Base-by-base conservation (phyloP, 1,140 invertebrate species). In the Bombus pascuorum region DNA sequence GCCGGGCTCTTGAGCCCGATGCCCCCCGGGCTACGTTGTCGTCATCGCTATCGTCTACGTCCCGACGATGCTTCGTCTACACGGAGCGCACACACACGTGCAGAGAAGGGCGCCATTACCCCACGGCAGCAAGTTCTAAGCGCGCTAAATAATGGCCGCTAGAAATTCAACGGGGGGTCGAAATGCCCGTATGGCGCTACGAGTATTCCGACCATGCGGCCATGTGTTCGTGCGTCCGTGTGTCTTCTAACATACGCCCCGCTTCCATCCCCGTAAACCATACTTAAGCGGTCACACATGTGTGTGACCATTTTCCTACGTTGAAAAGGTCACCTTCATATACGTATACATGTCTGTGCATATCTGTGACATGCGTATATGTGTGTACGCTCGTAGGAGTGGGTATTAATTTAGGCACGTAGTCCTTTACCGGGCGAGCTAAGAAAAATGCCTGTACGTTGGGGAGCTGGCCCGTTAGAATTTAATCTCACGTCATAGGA, bases 61-160 rank as follows among this genome's bases (percentile, higher is more conserved):
- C 83, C 28, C 42, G 81, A n/a, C 90, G 87, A 79, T 85, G 73
- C 78, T 76, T 73, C 66, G 74, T 83, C 68, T 57, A 65, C 73
- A 75, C 77, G n/a, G 18, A n/a, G 9, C 59, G 12, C 25, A 32
- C 82, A 68, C 84, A 81, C 72, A 84, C 71, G 62, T 47, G 66
- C 74, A 85, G 73, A 85, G 75, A 91, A 88, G 90, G 87, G 85
- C 83, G 89, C 89, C 89, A 90, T 90, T 90, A 90, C 86, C 89
- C 89, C 86, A 90, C 83, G 83, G 89, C 86, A 91, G 91, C 91
- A 90, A 92, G 92, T 94, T 94, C 93, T 94, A 94, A 94, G 93
- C 94, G 91, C 90, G 91, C 93, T 94, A 94, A 94, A 94, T 94
- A 94, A 94, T 94, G 94, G 93, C 92, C 90, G 94, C 89, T 93